Conservation (phyloP, 1,140 invertebrate genomes). For the Megathymus violae region DNA sequence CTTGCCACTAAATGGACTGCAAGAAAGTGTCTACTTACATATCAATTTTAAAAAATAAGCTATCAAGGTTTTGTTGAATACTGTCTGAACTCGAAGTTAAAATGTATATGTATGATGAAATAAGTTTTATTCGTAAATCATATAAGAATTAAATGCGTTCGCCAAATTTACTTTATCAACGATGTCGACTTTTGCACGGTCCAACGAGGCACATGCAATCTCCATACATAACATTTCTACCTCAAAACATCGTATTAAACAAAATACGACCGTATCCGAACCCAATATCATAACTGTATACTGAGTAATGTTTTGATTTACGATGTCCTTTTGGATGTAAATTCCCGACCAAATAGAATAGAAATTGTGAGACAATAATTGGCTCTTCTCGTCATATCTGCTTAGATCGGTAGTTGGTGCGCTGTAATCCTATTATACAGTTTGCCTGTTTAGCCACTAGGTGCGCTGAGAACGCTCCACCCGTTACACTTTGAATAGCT, state of each 20-base stretch:
- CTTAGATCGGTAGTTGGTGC: slow-evolving; percentile 22
- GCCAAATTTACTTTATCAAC: no score
- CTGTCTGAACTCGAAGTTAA: no score
- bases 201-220: no score
- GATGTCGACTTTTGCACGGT: no score
- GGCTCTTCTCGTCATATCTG: slow-evolving; percentile 20
- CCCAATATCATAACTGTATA: background rate
- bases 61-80: no score
- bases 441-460: slow-evolving; percentile 14
- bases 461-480: background rate
- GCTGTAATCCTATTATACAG: slow-evolving; percentile 27
- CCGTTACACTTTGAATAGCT: background rate
- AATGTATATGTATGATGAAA: no score
- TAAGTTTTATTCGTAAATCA: no score
- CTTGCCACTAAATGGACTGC: no score
- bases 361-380: slow-evolving; percentile 28
- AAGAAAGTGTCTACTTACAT: no score
- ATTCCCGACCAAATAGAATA: slow-evolving; percentile 17
- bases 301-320: slow-evolving; percentile 8
- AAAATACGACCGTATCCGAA: background rate
- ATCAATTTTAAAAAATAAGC: no score
- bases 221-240: background rate
- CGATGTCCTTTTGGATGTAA: slow-evolving; percentile 6
- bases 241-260: background rate
- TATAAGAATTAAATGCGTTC: no score